These are phyloP conservation scores for Brachyptera putata DNA, from an alignment of 2,888 invertebrate genomes.

Conservation along the genomic window DNA sequence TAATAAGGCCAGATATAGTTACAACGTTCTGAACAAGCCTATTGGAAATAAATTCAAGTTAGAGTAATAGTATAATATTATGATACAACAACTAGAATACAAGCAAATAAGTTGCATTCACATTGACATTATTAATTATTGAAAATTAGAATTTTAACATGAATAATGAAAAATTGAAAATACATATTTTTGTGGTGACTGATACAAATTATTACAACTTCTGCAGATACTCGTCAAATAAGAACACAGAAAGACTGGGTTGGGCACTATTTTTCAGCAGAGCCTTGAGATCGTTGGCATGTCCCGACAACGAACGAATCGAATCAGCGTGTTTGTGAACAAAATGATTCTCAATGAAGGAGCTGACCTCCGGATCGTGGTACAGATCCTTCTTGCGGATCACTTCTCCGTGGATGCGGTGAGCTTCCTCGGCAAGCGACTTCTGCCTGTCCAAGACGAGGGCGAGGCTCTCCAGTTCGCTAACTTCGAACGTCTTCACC, in stretches of 20 bases:
- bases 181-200: no score
- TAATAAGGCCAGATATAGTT: no score
- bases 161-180: no score
- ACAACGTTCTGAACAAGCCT: no score
- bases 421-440: slow-evolving; percentile 61
- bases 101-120: no score
- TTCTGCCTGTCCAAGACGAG: slow-evolving; percentile 73
- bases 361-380: slow-evolving; percentile 64
- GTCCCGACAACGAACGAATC: slow-evolving; percentile 67
- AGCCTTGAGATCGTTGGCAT: slow-evolving; percentile 65
- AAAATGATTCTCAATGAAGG: slow-evolving; percentile 73
- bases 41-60: no score
- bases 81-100: no score
- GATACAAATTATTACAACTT: no score
- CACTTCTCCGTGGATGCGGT: slow-evolving; percentile 61
- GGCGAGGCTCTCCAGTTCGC: slow-evolving; percentile 66
- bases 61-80: no score
- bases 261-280: slow-evolving; percentile 55
- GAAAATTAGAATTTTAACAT: no score
- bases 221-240: slow-evolving; percentile 67
- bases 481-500: slow-evolving; percentile 19
- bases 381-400: slow-evolving; percentile 54
- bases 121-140: no score
- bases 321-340: slow-evolving; percentile 62
- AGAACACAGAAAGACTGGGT: slow-evolving; percentile 60